Evolutionary conservation across 2,888 invertebrate species (phyloP), one percentile per base, ranked within the genome.

Genomic region (Syrphus vitripennis): DNA sequence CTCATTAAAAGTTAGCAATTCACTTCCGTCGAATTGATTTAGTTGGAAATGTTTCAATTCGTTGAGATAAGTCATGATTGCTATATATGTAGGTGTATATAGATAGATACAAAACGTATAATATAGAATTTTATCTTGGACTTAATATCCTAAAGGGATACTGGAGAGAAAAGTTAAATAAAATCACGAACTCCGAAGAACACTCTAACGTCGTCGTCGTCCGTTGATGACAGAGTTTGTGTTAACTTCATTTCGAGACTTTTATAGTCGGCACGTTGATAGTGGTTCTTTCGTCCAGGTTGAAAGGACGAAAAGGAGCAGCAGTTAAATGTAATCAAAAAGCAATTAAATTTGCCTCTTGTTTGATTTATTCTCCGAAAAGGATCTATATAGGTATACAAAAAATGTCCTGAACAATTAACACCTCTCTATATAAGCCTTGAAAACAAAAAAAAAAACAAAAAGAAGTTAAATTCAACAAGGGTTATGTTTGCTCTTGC

Each of bases 301-400:
- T 29, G 45, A 14, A 16, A 26, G 37, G 45, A 37, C 40, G 14
- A 45, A 77, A 57, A 37, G 57, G 50, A 50, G 50, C 72, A 50
- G 50, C 72, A 78, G 78, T 82, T 86, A 77, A 90, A 90, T 90
- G 88, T 89, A 90, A 90, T 90, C 90, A 90, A 90, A 90, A 90
- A 90, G 90, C 90, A 90, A 90, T 90, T 90, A 90, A 90, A 90
- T 88, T 87, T 88, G 88, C 79, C 84, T 88, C 53, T 82, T 86
- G 82, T 82, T 78, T 82, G 84, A 81, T 61, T 84, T 81, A 40
- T 69, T 55, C 61, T 77, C 31, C 34, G 34, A 31, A 29, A 70
- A 24, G 63, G 53, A n/a, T n/a, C n/a, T n/a, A n/a, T n/a, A 53
- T 24, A 67, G 74, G 57, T 45, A 40, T n/a, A n/a, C n/a, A n/a